Evolutionary conservation across 2,113 vertebrate genomes (phyloP), one percentile per base, ranked within the genome.

Genomic region (Aphyosemion australe): DNA sequence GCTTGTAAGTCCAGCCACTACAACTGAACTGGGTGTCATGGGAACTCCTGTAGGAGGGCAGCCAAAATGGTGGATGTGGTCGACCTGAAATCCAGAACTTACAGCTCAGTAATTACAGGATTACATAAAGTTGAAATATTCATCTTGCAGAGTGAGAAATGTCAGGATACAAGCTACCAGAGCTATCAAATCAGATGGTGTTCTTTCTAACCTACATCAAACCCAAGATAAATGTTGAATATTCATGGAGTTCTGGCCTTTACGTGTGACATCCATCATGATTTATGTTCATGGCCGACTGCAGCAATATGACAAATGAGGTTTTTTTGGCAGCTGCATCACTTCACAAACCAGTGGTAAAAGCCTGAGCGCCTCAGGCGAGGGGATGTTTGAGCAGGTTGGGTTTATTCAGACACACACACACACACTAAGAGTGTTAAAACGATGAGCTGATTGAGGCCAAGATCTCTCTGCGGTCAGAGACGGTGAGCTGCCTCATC

Each of bases 81-180:
- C 65, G 64, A 76, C 54, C 61, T 86, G 60, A 71, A 83, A 77
- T 83, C 73, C 64, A n/a, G 65, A 60, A 61, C 50, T 74, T 65
- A 77, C 69, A 64, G 57, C 67, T 82, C 21, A 12, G 61, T 73
- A 65, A 75, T 76, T 69, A 61, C 48, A 42, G 53, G 37, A 82
- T 79, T 69, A 73, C 65, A 56, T 56, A 34, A 59, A 2, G 19
- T 51, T 18, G 51, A 83, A 67, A 70, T 43, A 74, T 69, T 79
- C 54, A 61, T 79, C 51, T 32, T 32, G 12, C 55, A 13, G 32
- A 61, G 48, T 52, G 41, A 78, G 46, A 76, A 54, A 74, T 63
- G 72, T 62, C 61, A 54, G 65, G 69, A 51, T 59, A 69, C 61
- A 1, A 58, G 58, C 54, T 69, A 77, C 34, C 65, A 65, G 60